Evolutionary conservation across 2,888 invertebrate genomes (phyloP).

Genomic region (Ormyrus thymus): DNA sequence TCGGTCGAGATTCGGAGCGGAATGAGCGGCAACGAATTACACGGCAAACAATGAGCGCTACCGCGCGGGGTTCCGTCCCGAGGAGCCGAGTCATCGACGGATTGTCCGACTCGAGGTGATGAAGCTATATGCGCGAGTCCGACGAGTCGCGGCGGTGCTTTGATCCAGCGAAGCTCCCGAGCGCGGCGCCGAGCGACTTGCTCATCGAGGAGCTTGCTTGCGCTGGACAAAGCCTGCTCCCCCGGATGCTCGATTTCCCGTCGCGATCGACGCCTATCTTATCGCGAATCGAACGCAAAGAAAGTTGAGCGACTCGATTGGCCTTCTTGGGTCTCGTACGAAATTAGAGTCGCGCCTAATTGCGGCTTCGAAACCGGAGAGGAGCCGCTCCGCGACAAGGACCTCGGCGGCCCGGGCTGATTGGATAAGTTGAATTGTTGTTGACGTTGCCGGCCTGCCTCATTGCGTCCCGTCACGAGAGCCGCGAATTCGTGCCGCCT

Average conservation of each 20-base stretch:
- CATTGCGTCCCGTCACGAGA: conserved; percentile 67
- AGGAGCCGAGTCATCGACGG: conserved; percentile 29
- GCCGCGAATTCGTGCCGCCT: conserved; percentile 40
- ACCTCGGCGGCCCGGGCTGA: conserved; percentile 56
- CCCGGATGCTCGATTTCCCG: too few relatives aligned
- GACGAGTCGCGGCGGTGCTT: conserved; percentile 7
- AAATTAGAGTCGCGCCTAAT: too few relatives aligned
- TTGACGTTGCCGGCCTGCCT: conserved; percentile 61
- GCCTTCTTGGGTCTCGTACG: too few relatives aligned
- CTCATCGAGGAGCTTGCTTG: too few relatives aligned
- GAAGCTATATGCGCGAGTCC: conserved; percentile 19
- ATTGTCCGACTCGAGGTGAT: conserved; percentile 22
- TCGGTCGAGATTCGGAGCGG: conserved; percentile 46
- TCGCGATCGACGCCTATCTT: conserved; percentile 16
- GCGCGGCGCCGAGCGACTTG: too few relatives aligned
- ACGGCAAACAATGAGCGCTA: conserved; percentile 55
- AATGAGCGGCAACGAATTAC: conserved; percentile 55
- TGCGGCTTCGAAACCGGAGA: neutral
- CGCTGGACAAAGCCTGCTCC: too few relatives aligned
- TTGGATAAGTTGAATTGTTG: conserved; percentile 67
- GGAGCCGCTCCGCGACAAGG: too few relatives aligned
- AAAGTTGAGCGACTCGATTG: conserved; percentile 12
- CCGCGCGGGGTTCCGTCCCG: conserved; percentile 36
- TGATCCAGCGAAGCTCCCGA: too few relatives aligned
- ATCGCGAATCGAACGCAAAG: neutral